A percentile compares a stretch with the other conserved stretches of the same genome.
Evolutionary conservation across 2,888 invertebrate genomes (phyloP).

Genomic region (Volucella inflata): DNA sequence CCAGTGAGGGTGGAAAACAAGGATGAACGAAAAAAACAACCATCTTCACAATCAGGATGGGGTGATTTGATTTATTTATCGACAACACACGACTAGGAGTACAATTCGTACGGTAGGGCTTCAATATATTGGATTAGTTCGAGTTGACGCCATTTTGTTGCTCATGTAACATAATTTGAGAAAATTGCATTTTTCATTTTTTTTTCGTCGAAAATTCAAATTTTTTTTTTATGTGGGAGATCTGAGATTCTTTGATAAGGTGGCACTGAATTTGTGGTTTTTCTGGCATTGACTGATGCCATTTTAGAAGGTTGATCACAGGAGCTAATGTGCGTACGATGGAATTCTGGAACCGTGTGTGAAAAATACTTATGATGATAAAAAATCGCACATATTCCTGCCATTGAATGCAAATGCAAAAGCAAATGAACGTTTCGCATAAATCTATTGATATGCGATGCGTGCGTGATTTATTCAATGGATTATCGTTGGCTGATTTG

Average conservation of each 20-base stretch:
- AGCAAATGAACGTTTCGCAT: constrained; percentile 69
- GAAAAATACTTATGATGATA: background rate
- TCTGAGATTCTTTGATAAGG: background rate
- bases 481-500: constrained; percentile 69
- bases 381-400: constrained; percentile 44
- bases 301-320: constrained; percentile 42
- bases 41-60: constrained; percentile 48
- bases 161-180: constrained; percentile 54
- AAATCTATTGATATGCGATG: constrained; percentile 71
- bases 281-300: constrained; percentile 61
- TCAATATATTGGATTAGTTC: constrained; percentile 70
- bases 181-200: constrained; percentile 43
- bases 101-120: constrained; percentile 26
- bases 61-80: constrained; percentile 75
- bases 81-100: constrained; percentile 45
- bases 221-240: constrained; percentile 2
- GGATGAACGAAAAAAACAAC: constrained; percentile 27
- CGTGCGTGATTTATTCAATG: constrained; percentile 72
- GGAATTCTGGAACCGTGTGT: constrained; percentile 2
- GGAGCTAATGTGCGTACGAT: background rate
- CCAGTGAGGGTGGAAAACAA: constrained; percentile 60
- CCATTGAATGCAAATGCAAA: constrained; percentile 38
- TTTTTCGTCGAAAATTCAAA: constrained; percentile 13
- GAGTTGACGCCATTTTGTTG: constrained; percentile 72
- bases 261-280: constrained; percentile 3